Base-by-base conservation (phyloP, 1,140 invertebrate species). In the Apocrypta bakeri region DNA sequence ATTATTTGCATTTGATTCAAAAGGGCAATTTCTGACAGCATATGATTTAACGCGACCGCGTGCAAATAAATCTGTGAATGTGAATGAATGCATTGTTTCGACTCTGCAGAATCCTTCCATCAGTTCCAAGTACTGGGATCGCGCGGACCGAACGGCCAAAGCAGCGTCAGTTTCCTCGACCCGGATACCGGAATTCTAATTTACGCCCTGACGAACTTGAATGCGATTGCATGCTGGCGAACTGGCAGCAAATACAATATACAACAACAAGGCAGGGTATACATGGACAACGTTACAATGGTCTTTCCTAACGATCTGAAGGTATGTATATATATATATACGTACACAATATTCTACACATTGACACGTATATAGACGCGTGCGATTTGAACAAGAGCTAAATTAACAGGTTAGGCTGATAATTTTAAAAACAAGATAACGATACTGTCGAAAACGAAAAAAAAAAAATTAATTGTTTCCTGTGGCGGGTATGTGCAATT, bases 251-350 rank as follows among this genome's bases (percentile, higher is more conserved):
- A 92, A 0, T 96, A 95, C 82, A 93, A 88, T 1, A 93, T 94
- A 86, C 93, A 94, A 79, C 94, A 95, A 27, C 95, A 96, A 87
- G 95, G 94, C 25, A 90, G 95, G 42, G 93, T 96, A 66, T 96
- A 94, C 76, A 94, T 94, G 92, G 94, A 95, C 89, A 94, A 96
- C 75, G 92, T 93, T 1, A 95, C 94, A 1, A 94, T 96, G 94
- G 91, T 96, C 7, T 96, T 96, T 81, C 95, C 96, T 7, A 96
- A 95, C 66, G 96, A 96, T 87, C 91, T 97, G 9, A 96, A 96
- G 90, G 94, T 96, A 87, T 25, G 2, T 66, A 66, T 27, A 78
- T 31, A 33, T 25, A 17, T 66, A 66, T 27, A 78, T 31, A 31
- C 56, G n/a, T 61, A 69, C 27, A 37, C n/a, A n/a, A n/a, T n/a